phyloP scores from a whole-genome alignment of 2,797 vertebrate genomes.

The Karalla daura region DNA sequence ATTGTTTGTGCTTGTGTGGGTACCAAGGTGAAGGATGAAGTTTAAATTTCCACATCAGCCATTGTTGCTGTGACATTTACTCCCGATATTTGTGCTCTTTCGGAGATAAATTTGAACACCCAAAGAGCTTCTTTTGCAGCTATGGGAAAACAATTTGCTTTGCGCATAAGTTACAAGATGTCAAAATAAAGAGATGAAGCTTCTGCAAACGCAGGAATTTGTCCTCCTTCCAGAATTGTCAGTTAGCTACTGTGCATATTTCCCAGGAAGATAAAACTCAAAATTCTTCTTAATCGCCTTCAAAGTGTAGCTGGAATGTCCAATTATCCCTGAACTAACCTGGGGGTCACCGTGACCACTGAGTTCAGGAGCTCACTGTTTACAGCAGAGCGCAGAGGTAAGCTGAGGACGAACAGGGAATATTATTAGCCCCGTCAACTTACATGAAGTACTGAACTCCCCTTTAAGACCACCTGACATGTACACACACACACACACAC shows the following conservation, averaged over 20 bases:
- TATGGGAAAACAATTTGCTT: not conserved
- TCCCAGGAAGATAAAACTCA: not conserved
- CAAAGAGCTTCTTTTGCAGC: not conserved
- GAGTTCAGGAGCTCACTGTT: not conserved
- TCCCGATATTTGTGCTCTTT: not conserved
- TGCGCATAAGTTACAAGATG: not conserved
- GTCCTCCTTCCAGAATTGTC: not conserved
- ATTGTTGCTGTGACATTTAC: not conserved
- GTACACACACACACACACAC: no score
- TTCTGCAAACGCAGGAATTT: no score
- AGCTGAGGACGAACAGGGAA: constrained; percentile 5
- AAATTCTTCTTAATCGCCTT: not conserved
- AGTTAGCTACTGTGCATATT: not conserved
- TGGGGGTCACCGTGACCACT: constrained; percentile 9
- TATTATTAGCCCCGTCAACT: constrained; percentile 3
- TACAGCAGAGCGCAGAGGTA: not conserved
- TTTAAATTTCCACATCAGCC: not conserved
- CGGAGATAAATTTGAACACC: not conserved
- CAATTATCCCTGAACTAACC: constrained; percentile 2
- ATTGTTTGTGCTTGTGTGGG: no score
- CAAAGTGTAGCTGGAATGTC: not conserved
- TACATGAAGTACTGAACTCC: not conserved
- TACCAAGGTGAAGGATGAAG: not conserved
- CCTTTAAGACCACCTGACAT: constrained; percentile 10
- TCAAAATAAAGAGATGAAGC: not conserved